Conservation (phyloP, 2,888 invertebrate species). For the Timema podura region DNA sequence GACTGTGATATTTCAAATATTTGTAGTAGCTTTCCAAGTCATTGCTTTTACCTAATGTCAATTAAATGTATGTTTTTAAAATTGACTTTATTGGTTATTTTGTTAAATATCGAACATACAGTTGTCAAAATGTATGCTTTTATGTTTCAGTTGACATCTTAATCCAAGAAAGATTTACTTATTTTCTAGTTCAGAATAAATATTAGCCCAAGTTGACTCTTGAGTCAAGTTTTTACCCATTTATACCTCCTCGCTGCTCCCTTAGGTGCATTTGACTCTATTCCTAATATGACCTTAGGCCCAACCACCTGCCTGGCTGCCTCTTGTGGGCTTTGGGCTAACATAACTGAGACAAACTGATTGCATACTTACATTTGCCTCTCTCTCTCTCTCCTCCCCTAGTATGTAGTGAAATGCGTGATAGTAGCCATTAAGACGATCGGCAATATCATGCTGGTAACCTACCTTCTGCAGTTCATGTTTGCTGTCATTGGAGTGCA, state of each 20-base stretch:
- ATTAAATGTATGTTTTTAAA: too few relatives aligned
- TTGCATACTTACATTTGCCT: slow-evolving; percentile 33
- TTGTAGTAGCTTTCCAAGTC: too few relatives aligned
- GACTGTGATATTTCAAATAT: too few relatives aligned
- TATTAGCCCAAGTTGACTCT: too few relatives aligned
- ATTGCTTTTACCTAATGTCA: too few relatives aligned
- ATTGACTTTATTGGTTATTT: too few relatives aligned
- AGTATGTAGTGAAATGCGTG: slow-evolving; percentile 99
- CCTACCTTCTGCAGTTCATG: slow-evolving; percentile 99
- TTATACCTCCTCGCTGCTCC: too few relatives aligned
- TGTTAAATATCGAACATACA: slow-evolving; percentile 13
- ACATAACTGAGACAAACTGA: slow-evolving; percentile 23
- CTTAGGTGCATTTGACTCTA: slow-evolving; percentile 31
- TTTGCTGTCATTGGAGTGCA: slow-evolving; percentile 99
- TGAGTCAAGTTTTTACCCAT: too few relatives aligned
- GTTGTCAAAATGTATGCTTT: slow-evolving; percentile 13
- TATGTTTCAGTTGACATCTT: slow-evolving; percentile 24
- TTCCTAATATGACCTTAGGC: too few relatives aligned
- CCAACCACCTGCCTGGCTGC: slow-evolving; percentile 31
- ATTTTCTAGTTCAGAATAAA: too few relatives aligned
- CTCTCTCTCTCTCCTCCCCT: slow-evolving; percentile 46
- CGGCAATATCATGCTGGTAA: slow-evolving; percentile 99
- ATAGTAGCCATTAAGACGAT: slow-evolving; percentile 98
- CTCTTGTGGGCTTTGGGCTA: slow-evolving; percentile 28
- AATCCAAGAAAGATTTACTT: slow-evolving; percentile 22